These are phyloP conservation scores for Hippotragus niger DNA, from an alignment of 2,113 vertebrate species.

Conservation along the genomic window DNA sequence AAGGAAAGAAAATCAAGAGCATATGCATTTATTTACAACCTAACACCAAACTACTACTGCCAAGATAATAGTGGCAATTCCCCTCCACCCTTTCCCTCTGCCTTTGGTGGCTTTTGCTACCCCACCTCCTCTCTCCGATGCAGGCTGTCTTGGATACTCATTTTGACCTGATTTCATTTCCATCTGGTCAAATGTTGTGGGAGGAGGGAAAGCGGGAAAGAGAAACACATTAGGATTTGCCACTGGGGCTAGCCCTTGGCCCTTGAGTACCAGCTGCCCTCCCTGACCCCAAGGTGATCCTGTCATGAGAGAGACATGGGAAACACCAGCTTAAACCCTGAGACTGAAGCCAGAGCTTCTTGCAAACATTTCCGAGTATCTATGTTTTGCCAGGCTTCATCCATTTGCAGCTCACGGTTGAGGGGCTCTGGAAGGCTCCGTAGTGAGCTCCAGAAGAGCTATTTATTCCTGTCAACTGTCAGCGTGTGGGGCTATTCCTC, in stretches of 20 bases:
- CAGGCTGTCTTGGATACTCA: constrained; percentile 35
- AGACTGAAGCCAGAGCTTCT: constrained; percentile 15
- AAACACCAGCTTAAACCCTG: neutral
- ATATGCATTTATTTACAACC: constrained; percentile 29
- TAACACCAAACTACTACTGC: constrained; percentile 26
- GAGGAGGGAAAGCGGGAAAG: constrained; percentile 18
- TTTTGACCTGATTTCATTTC: constrained; percentile 72
- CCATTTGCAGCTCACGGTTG: neutral
- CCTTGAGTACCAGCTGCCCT: neutral
- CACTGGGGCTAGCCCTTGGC: constrained; percentile 4
- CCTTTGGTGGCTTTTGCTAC: constrained; percentile 16
- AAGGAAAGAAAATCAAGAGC: constrained; percentile 40
- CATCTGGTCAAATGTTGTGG: constrained; percentile 55
- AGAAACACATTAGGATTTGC: constrained; percentile 47
- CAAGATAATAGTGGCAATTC: constrained; percentile 25
- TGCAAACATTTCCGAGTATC: constrained; percentile 37
- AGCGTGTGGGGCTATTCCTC: neutral
- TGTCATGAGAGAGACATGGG: neutral
- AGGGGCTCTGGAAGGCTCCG: constrained; percentile 19
- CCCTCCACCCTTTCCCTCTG: neutral
- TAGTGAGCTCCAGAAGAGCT: constrained; percentile 13
- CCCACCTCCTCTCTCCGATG: neutral
- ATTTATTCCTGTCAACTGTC: neutral
- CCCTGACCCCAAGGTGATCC: neutral
- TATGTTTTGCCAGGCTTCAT: constrained; percentile 25